Evolutionary conservation across 1,140 invertebrate genomes (phyloP).

Genomic region (Lepidotrigona ventralis): DNA sequence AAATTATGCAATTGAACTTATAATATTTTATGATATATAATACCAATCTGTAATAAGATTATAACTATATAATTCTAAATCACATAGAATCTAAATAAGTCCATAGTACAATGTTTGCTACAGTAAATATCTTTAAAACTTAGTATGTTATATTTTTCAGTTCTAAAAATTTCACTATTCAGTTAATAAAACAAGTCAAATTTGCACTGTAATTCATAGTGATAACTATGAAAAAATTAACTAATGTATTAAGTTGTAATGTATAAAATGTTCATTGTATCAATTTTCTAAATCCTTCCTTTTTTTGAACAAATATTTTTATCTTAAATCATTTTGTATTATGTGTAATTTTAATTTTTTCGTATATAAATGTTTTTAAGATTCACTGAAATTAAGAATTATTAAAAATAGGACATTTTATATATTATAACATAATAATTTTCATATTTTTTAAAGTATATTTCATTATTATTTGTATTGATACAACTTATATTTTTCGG

Average conservation of each 20-base stretch:
- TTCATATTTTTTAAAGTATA: background rate
- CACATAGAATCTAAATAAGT: background rate
- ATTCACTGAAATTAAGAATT: background rate
- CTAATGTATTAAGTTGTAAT: background rate
- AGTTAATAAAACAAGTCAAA: background rate
- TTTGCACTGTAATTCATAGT: background rate
- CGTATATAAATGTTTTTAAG: background rate
- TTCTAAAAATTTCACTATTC: slow-evolving; percentile 1
- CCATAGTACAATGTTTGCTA: background rate
- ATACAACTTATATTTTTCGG: background rate
- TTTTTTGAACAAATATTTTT: background rate
- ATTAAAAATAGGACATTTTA: background rate
- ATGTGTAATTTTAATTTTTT: background rate
- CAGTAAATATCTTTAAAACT: background rate
- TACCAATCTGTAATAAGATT: slow-evolving; percentile 16
- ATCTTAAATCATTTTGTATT: background rate
- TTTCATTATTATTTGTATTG: background rate
- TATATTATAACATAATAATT: background rate
- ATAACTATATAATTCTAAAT: slow-evolving; percentile 13
- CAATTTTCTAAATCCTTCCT: background rate
- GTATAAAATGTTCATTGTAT: background rate
- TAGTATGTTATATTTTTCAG: background rate
- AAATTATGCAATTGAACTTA: slow-evolving; percentile 1
- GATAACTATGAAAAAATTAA: background rate
- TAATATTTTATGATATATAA: slow-evolving; percentile 18